These are phyloP conservation scores for Lamellibrachia satsuma DNA, from an alignment of 2,888 invertebrate species.

Conservation along the genomic window DNA sequence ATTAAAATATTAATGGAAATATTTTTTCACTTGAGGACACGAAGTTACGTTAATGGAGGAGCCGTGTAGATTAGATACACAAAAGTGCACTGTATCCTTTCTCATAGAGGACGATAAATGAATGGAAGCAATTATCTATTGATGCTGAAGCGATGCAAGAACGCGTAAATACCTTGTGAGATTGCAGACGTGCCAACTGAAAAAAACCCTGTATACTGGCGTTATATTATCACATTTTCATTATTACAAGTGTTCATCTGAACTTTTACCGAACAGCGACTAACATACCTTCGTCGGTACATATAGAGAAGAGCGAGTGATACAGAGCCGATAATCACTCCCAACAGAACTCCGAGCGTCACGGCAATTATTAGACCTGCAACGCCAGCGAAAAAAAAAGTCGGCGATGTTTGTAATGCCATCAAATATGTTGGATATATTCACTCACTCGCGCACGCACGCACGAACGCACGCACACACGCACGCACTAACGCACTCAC, in stretches of 20 bases:
- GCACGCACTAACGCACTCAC: too few species aligned
- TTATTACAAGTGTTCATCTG: not conserved
- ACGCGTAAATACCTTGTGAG: not conserved
- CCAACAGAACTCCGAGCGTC: not conserved
- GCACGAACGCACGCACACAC: too few species aligned
- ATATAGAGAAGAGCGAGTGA: not conserved
- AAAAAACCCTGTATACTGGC: not conserved
- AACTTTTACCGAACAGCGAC: not conserved
- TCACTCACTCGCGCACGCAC: too few species aligned
- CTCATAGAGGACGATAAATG: not conserved
- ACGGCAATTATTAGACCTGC: not conserved
- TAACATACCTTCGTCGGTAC: not conserved
- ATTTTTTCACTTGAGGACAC: too few species aligned
- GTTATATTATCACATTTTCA: not conserved
- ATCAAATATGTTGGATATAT: too few species aligned
- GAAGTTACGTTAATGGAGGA: too few species aligned
- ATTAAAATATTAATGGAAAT: too few species aligned
- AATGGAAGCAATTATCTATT: not conserved
- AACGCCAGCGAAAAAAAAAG: not conserved
- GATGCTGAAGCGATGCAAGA: not conserved
- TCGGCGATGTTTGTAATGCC: not conserved
- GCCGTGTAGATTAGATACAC: too few species aligned
- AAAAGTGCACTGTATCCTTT: too few species aligned
- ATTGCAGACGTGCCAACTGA: not conserved
- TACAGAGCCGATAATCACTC: not conserved